A percentile compares a stretch with the other conserved stretches of the same genome.
These are phyloP conservation scores for Odontomachus brunneus DNA, from an alignment of 1,140 invertebrate species.

Conservation along the genomic window DNA sequence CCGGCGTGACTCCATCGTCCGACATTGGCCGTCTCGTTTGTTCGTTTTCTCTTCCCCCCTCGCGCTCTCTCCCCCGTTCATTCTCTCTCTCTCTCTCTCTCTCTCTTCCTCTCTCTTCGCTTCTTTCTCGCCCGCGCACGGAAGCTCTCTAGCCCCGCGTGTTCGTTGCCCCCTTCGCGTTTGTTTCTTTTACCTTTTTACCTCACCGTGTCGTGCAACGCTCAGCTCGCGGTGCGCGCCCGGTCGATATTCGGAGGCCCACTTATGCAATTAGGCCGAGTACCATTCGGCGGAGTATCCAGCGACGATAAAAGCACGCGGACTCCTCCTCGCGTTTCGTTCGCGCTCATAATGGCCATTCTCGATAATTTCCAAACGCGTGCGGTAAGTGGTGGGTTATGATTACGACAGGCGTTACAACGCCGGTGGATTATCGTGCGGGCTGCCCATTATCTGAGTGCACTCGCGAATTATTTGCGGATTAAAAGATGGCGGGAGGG, in stretches of 20 bases:
- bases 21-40: background rate
- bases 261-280: constrained; percentile 53
- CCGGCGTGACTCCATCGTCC: constrained; percentile 13
- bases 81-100: constrained; percentile 25
- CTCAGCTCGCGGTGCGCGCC: background rate
- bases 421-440: background rate
- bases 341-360: constrained; percentile 1
- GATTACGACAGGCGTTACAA: constrained; percentile 14
- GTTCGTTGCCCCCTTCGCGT: constrained; percentile 50
- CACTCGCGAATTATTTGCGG: constrained; percentile 16
- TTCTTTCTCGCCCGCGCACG: background rate
- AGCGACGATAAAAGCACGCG: constrained; percentile 35
- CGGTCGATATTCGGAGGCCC: constrained; percentile 52
- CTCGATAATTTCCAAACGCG: background rate
- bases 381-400: background rate
- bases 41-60: background rate
- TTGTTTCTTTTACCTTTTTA: constrained; percentile 58
- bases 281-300: constrained; percentile 30
- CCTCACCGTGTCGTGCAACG: constrained; percentile 9
- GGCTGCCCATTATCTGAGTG: background rate
- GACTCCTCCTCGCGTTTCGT: constrained; percentile 4
- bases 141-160: background rate
- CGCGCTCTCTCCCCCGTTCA: background rate
- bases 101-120: constrained; percentile 11
- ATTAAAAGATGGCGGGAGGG: background rate